Percentiles rank a stretch among this genome's conserved stretches.
phyloP scores from a whole-genome alignment of 1,140 invertebrate genomes.

The Samia ricini region DNA sequence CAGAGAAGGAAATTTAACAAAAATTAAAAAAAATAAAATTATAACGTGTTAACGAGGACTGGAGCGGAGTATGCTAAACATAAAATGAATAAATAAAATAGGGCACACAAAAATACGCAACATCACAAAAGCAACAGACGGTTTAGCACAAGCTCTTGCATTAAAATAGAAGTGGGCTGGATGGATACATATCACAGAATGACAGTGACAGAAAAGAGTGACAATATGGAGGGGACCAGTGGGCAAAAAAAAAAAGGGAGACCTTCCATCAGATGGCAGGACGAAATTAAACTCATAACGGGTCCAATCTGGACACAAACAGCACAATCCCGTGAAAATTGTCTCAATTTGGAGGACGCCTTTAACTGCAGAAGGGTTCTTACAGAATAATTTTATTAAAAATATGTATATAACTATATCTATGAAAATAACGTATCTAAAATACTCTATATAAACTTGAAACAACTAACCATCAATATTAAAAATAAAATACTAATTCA shows the following conservation, averaged over 20 bases:
- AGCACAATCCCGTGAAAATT: constrained; percentile 9
- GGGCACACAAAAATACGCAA: background rate
- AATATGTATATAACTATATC: background rate
- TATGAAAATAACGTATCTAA: background rate
- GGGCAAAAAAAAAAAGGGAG: constrained; percentile 11
- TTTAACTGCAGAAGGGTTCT: background rate
- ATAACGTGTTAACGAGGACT: too few relatives aligned
- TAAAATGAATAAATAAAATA: background rate
- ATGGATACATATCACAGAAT: too few relatives aligned
- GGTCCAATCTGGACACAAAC: constrained; percentile 22
- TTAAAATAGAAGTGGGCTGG: background rate
- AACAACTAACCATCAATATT: background rate
- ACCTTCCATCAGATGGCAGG: constrained; percentile 21
- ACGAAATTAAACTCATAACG: constrained; percentile 20
- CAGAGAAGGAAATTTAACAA: too few relatives aligned
- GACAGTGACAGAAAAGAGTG: too few relatives aligned
- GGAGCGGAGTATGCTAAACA: too few relatives aligned
- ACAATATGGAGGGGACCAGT: background rate
- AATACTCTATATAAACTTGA: background rate
- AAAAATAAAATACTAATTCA: background rate
- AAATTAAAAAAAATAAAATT: too few relatives aligned
- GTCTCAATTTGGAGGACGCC: background rate
- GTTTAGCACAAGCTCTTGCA: background rate
- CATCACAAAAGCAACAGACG: background rate
- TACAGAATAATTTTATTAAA: background rate